phyloP scores from a whole-genome alignment of 2,797 vertebrate species.

The Limosa lapponica region DNA sequence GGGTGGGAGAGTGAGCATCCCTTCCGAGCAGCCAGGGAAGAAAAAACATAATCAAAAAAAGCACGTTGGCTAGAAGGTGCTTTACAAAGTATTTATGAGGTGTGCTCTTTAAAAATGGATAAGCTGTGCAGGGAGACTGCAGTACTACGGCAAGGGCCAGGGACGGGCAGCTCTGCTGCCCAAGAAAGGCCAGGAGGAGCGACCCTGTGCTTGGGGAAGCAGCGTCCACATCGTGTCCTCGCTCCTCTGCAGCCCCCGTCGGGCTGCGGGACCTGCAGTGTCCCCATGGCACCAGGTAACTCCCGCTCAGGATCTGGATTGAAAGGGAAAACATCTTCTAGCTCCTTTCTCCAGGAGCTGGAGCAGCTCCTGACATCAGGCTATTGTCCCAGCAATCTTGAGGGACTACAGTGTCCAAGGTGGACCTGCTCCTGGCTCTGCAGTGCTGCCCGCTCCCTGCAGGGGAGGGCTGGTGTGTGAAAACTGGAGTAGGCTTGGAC shows the following conservation, averaged over 20 bases:
- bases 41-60: background rate
- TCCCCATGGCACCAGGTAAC: fast-evolving
- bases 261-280: background rate
- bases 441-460: background rate
- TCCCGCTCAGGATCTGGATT: fast-evolving
- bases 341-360: background rate
- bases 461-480: fast-evolving
- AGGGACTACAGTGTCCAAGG: background rate
- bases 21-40: background rate
- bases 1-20: background rate
- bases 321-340: background rate
- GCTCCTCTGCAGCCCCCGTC: fast-evolving
- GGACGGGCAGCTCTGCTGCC: background rate
- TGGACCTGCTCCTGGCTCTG: background rate
- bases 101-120: conserved; percentile 61
- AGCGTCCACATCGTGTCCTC: fast-evolving
- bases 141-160: background rate
- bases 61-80: conserved; percentile 50
- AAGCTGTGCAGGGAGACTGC: conserved; percentile 20
- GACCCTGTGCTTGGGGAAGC: background rate
- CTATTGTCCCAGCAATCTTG: background rate
- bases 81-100: conserved; percentile 68
- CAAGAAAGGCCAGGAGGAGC: background rate
- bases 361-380: background rate
- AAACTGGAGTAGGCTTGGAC: background rate